Evolutionary conservation across 2,113 vertebrate genomes (phyloP).

Genomic region (Eclectus roratus): DNA sequence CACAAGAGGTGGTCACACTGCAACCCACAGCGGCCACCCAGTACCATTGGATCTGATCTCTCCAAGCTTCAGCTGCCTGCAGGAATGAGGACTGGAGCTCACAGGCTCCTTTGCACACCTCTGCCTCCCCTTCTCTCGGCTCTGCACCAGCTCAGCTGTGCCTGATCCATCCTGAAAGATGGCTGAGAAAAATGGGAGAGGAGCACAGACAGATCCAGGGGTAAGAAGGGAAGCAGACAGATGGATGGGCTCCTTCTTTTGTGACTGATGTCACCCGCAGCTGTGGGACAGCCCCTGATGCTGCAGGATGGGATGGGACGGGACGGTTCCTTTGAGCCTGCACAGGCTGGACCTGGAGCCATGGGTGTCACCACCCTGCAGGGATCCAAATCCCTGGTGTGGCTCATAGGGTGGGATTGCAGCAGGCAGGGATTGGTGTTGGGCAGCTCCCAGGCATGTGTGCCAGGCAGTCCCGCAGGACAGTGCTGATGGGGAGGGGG

Average conservation of each 20-base stretch:
- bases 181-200: neutral
- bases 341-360: neutral
- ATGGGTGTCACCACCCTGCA: rapidly evolving
- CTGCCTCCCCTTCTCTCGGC: neutral
- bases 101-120: neutral
- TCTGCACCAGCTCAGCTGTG: neutral
- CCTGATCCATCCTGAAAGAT: neutral
- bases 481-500: neutral
- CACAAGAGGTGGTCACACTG: neutral
- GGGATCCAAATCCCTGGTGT: neutral
- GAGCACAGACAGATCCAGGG: neutral
- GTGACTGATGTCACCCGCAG: neutral
- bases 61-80: neutral
- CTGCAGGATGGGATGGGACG: rapidly evolving
- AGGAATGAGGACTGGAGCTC: neutral
- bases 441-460: neutral
- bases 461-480: neutral
- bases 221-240: neutral
- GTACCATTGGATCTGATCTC: neutral
- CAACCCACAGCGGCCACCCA: neutral
- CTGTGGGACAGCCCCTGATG: neutral
- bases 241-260: neutral
- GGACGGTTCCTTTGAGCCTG: neutral
- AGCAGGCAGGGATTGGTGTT: neutral
- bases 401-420: neutral